Conservation (phyloP, 2,888 invertebrate species). For the Dendrolimus pini region DNA sequence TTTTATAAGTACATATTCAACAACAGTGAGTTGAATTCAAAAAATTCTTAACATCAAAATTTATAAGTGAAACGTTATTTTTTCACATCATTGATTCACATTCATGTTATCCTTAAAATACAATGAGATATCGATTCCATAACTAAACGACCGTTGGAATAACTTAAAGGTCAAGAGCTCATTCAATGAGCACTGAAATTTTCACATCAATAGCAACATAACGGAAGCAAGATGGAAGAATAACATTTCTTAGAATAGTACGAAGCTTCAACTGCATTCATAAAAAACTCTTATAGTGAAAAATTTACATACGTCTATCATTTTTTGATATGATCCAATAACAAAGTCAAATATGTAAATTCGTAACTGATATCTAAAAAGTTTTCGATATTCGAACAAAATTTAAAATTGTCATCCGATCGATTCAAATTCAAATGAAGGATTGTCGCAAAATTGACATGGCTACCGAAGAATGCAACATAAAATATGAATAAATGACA, state of each 20-base stretch:
- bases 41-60: neutral
- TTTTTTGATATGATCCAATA: slow-evolving; percentile 62
- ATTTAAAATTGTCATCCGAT: slow-evolving; percentile 36
- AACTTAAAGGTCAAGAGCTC: slow-evolving; percentile 47
- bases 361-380: slow-evolving; percentile 52
- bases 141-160: slow-evolving; percentile 45
- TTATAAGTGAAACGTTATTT: neutral
- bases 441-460: slow-evolving; percentile 46
- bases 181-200: slow-evolving; percentile 33
- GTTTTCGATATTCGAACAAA: slow-evolving; percentile 15
- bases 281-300: slow-evolving; percentile 37
- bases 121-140: slow-evolving; percentile 35
- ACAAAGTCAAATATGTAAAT: slow-evolving; percentile 55
- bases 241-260: slow-evolving; percentile 46
- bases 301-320: slow-evolving; percentile 72
- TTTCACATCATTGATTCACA: slow-evolving; percentile 13
- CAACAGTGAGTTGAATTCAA: neutral
- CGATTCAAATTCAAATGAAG: slow-evolving; percentile 57
- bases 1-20: too few species aligned
- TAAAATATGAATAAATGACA: slow-evolving; percentile 51
- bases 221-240: slow-evolving; percentile 67
- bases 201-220: slow-evolving; percentile 57
- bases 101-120: slow-evolving; percentile 16
- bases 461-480: slow-evolving; percentile 49
- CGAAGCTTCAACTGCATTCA: slow-evolving; percentile 31